These are phyloP conservation scores for Carassius gibelio DNA, from an alignment of 2,113 vertebrate species.

Conservation along the genomic window DNA sequence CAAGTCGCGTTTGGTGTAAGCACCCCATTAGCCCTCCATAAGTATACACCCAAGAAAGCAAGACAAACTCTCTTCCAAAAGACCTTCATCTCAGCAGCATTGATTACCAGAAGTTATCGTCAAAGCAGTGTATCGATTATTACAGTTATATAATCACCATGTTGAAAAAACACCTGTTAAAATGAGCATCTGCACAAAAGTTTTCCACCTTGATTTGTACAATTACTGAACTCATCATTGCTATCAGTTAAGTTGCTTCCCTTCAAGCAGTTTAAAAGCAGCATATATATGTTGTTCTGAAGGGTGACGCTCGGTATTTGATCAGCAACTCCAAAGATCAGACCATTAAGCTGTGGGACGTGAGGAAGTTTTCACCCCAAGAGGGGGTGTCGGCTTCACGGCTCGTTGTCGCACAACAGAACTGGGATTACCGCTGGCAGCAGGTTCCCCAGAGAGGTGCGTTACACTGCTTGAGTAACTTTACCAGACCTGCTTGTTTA, in stretches of 20 bases:
- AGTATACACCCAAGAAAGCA: not conserved
- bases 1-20: no score
- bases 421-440: conserved; percentile 95
- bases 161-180: no score
- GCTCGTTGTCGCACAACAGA: conserved; percentile 88
- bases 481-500: not conserved
- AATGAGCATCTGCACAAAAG: no score
- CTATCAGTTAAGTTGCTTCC: no score
- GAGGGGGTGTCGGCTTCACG: conserved; percentile 88
- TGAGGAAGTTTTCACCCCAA: conserved; percentile 86
- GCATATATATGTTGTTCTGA: conserved; percentile 28
- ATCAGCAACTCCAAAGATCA: conserved; percentile 95
- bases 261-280: no score
- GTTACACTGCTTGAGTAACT: not conserved
- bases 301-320: conserved; percentile 91
- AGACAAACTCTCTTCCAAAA: not conserved
- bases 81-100: no score
- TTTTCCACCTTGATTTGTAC: no score
- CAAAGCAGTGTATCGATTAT: no score
- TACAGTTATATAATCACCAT: no score
- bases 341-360: conserved; percentile 93
- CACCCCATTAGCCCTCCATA: not conserved
- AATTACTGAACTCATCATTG: no score
- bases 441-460: conserved; percentile 90
- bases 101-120: no score